Percentiles rank a stretch among this genome's conserved stretches.
Conservation (phyloP, 2,797 vertebrate genomes). For the Bovichtus variegatus region DNA sequence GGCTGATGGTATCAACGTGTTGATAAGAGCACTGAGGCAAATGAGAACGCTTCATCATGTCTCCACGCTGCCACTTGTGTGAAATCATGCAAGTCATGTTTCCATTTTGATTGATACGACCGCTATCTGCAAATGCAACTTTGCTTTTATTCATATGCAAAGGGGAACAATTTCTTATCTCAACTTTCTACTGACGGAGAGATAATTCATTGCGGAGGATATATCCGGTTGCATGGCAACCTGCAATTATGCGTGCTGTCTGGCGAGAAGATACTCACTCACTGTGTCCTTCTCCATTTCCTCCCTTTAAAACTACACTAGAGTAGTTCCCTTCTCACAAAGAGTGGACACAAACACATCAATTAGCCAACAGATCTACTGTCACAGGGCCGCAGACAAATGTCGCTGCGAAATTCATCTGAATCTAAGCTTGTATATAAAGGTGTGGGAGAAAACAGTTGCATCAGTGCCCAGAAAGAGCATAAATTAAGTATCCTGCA, state of each 20-base stretch:
- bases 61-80: background rate
- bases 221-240: slow-evolving; percentile 84
- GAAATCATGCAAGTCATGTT: slow-evolving; percentile 32
- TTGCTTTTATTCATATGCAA: slow-evolving; percentile 76
- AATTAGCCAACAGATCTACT: slow-evolving; percentile 54
- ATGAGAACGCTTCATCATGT: slow-evolving; percentile 16
- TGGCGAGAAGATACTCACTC: slow-evolving; percentile 63
- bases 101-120: slow-evolving; percentile 53
- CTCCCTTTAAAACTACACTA: slow-evolving; percentile 44
- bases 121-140: slow-evolving; percentile 42
- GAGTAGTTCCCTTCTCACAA: slow-evolving; percentile 38
- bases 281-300: slow-evolving; percentile 58
- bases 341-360: slow-evolving; percentile 57
- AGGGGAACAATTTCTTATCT: slow-evolving; percentile 72
- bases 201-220: slow-evolving; percentile 76
- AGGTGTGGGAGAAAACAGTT: slow-evolving; percentile 51
- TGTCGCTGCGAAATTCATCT: slow-evolving; percentile 28
- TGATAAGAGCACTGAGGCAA: slow-evolving; percentile 3
- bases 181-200: slow-evolving; percentile 71
- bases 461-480: slow-evolving; percentile 32
- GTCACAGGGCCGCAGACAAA: too few species aligned
- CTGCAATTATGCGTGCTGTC: slow-evolving; percentile 78
- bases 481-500: slow-evolving; percentile 48
- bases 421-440: slow-evolving; percentile 25
- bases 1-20: slow-evolving; percentile 5